Percentiles rank a stretch among this genome's conserved stretches.
phyloP scores from a whole-genome alignment of 1,140 invertebrate genomes.

The Trialeurodes vaporariorum region DNA sequence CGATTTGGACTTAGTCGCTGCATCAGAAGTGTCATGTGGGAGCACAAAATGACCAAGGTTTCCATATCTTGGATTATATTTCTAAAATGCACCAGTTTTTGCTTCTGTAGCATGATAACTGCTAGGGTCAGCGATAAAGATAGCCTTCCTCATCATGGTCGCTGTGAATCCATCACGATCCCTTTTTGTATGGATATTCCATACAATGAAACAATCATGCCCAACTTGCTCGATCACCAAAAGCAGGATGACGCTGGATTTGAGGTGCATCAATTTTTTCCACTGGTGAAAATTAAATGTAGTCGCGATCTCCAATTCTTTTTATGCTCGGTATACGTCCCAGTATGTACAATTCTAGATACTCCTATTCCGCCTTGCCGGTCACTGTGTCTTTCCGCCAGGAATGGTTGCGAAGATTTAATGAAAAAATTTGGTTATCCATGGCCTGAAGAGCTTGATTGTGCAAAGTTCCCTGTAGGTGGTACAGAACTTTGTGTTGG shows the following conservation, averaged over 20 bases:
- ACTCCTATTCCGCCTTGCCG: conserved; percentile 83
- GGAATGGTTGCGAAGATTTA: conserved; percentile 74
- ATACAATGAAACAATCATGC: conserved; percentile 95
- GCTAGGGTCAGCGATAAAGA: conserved; percentile 28
- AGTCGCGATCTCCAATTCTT: conserved; percentile 90
- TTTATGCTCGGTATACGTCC: conserved; percentile 89
- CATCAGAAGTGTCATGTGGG: no score
- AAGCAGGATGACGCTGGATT: conserved; percentile 91
- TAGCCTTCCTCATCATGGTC: conserved; percentile 55
- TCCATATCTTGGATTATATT: no score
- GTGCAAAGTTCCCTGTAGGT: conserved; percentile 73
- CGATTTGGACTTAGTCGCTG: no score
- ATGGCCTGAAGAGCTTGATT: conserved; percentile 91
- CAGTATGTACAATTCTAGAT: conserved; percentile 89
- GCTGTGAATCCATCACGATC: conserved; percentile 87
- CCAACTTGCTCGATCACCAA: conserved; percentile 83
- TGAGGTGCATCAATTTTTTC: conserved; percentile 87
- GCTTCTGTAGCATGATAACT: neutral
- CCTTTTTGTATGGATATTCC: conserved; percentile 82
- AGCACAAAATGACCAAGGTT: no score
- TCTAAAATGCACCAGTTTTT: no score
- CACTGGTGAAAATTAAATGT: conserved; percentile 92
- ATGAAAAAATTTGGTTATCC: conserved; percentile 87
- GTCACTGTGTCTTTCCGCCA: conserved; percentile 77
- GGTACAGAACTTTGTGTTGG: conserved; percentile 68